Evolutionary conservation across 2,888 invertebrate species (phyloP).

Genomic region (Nomada flava): DNA sequence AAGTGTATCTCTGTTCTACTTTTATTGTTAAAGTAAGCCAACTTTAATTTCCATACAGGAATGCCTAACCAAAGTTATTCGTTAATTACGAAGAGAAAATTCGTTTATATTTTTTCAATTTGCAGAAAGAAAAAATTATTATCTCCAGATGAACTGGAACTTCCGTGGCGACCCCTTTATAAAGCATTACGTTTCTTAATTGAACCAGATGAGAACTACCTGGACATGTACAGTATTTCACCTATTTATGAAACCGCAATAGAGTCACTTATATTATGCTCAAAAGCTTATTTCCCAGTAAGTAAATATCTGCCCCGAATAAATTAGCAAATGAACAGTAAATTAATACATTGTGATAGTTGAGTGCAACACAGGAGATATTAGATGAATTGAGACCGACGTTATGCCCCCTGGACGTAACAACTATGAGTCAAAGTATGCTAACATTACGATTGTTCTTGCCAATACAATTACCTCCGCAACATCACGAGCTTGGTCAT

Average conservation of each 20-base stretch:
- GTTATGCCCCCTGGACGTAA: slow-evolving; percentile 90
- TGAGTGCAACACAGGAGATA: slow-evolving; percentile 93
- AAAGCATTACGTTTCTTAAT: slow-evolving; percentile 69
- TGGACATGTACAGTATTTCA: slow-evolving; percentile 86
- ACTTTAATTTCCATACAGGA: not conserved
- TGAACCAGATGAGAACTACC: slow-evolving; percentile 84
- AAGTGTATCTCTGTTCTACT: slow-evolving; percentile 89
- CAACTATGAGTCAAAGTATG: slow-evolving; percentile 85
- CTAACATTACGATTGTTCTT: slow-evolving; percentile 90
- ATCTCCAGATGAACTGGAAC: slow-evolving; percentile 90
- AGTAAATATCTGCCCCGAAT: slow-evolving; percentile 75
- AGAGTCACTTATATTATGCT: slow-evolving; percentile 71
- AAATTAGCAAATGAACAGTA: slow-evolving; percentile 6
- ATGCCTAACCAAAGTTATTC: not conserved
- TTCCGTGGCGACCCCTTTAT: slow-evolving; percentile 95
- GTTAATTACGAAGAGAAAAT: not conserved
- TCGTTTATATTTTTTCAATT: slow-evolving; percentile 44
- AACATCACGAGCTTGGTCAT: slow-evolving; percentile 88
- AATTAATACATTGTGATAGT: slow-evolving; percentile 83
- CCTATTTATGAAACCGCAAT: slow-evolving; percentile 71
- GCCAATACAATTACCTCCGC: slow-evolving; percentile 89
- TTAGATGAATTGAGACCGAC: slow-evolving; percentile 92
- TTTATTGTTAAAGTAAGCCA: slow-evolving; percentile 90
- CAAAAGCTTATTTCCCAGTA: slow-evolving; percentile 84
- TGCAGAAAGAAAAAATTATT: slow-evolving; percentile 91